Evolutionary conservation across 2,797 vertebrate species (phyloP).

Genomic region (Gobionotothen gibberifrons): DNA sequence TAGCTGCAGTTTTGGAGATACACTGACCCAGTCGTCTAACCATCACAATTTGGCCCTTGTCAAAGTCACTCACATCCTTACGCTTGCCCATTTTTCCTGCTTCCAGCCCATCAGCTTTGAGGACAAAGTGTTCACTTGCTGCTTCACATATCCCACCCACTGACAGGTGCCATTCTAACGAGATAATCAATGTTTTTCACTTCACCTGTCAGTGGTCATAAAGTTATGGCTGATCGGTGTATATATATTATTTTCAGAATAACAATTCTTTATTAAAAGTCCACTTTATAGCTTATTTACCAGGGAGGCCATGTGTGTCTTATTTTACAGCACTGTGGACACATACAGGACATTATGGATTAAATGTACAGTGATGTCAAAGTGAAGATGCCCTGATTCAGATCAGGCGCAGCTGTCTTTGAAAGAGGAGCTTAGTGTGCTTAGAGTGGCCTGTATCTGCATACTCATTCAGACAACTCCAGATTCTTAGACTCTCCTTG

Average conservation of each 20-base stretch:
- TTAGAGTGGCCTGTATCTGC: constrained; percentile 62
- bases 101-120: too few relatives aligned
- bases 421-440: constrained; percentile 44
- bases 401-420: constrained; percentile 45
- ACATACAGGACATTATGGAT: constrained; percentile 9
- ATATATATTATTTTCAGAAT: background rate
- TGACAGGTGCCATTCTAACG: too few relatives aligned
- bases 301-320: background rate
- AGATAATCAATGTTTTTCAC: too few relatives aligned
- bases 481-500: constrained; percentile 42
- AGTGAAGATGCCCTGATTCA: constrained; percentile 24
- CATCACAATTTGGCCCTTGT: too few relatives aligned
- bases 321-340: background rate
- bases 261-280: background rate
- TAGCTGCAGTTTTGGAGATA: too few relatives aligned
- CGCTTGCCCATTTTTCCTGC: too few relatives aligned
- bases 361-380: constrained; percentile 24
- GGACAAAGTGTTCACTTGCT: too few relatives aligned
- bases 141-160: too few relatives aligned
- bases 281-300: constrained; percentile 1
- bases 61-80: too few relatives aligned
- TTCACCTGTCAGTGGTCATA: too few relatives aligned
- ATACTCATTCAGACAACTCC: constrained; percentile 62
- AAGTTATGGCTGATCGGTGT: too few relatives aligned
- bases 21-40: too few relatives aligned